Percentiles rank a stretch among this genome's conserved stretches.
phyloP scores from a whole-genome alignment of 2,888 invertebrate species.

The Kuschelorhynchus macadamiae region DNA sequence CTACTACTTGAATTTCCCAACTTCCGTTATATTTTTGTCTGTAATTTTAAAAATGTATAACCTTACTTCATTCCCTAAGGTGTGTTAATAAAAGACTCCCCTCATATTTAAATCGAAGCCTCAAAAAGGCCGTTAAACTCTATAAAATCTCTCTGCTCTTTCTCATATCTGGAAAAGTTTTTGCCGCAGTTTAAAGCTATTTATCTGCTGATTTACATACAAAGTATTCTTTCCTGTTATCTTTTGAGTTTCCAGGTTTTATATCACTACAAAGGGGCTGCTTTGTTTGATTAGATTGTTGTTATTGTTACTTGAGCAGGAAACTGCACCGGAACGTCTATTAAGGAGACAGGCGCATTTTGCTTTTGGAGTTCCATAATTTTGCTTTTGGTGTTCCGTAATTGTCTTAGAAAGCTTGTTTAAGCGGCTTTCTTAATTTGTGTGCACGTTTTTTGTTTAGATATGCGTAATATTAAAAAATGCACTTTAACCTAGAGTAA shows the following conservation, averaged over 20 bases:
- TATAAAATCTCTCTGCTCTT: constrained; percentile 19
- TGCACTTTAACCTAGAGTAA: no score
- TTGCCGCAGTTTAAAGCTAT: constrained; percentile 42
- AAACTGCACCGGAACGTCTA: constrained; percentile 2
- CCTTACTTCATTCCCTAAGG: no score
- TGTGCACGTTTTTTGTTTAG: no score
- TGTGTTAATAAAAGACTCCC: background rate
- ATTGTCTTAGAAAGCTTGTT: no score
- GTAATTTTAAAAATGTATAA: no score
- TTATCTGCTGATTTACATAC: constrained; percentile 48
- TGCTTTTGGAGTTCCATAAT: no score
- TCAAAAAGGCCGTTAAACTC: constrained; percentile 15
- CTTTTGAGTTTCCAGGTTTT: constrained; percentile 22
- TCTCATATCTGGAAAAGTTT: constrained; percentile 34
- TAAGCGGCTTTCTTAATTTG: no score
- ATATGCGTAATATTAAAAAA: no score
- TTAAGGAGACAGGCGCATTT: background rate
- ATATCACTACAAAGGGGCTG: constrained; percentile 18
- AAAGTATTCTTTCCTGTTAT: constrained; percentile 39
- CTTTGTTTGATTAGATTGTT: constrained; percentile 44
- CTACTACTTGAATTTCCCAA: no score
- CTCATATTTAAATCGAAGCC: constrained; percentile 13
- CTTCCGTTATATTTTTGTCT: no score
- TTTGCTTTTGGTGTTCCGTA: no score
- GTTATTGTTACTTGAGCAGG: constrained; percentile 6